phyloP scores from a whole-genome alignment of 2,113 vertebrate genomes.

The Colinus virginianus region DNA sequence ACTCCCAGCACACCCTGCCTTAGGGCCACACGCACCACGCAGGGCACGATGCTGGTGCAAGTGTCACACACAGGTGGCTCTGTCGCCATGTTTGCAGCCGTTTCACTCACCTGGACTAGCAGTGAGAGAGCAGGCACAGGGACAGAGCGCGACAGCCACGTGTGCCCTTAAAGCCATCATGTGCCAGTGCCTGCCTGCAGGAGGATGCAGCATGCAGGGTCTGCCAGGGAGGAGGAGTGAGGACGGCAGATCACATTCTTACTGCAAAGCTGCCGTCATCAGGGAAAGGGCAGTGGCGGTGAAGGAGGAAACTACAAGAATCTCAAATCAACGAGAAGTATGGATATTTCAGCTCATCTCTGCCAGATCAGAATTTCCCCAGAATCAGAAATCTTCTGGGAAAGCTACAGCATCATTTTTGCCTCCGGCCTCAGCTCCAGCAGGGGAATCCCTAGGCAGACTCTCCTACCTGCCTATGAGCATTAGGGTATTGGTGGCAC shows the following conservation, averaged over 20 bases:
- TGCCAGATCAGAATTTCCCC: not conserved
- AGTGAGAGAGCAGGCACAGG: not conserved
- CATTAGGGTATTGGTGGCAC: not conserved
- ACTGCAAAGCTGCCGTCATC: not conserved
- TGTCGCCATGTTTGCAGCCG: accelerated
- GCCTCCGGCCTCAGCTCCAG: not conserved
- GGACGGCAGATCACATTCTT: not conserved
- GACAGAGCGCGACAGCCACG: not conserved
- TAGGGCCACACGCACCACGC: accelerated
- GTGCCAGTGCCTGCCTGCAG: not conserved
- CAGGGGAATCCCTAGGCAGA: not conserved
- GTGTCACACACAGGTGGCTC: not conserved
- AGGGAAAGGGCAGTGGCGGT: not conserved
- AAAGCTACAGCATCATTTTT: not conserved
- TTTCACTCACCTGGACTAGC: not conserved
- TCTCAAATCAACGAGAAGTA: not conserved
- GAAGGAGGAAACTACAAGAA: not conserved
- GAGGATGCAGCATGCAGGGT: not conserved
- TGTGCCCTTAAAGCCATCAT: not conserved
- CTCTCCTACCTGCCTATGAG: not conserved
- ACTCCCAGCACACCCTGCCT: not conserved
- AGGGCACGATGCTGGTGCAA: accelerated
- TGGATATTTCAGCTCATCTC: not conserved
- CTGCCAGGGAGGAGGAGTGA: not conserved
- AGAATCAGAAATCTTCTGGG: not conserved